Base-by-base conservation (phyloP, 2,888 invertebrate genomes). In the Drosophila bunnanda region DNA sequence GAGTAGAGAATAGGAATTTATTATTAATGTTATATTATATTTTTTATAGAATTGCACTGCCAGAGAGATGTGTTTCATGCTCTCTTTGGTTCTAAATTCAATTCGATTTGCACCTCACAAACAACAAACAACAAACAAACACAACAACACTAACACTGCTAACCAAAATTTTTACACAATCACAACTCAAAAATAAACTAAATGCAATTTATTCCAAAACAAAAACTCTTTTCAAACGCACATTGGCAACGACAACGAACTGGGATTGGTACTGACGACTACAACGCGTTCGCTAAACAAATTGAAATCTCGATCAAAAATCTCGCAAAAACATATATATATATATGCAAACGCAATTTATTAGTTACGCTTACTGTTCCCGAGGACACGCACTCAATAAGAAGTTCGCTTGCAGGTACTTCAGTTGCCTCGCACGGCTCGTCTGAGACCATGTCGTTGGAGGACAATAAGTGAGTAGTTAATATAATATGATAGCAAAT, bases 381-480 rank as follows among this genome's bases (percentile, higher is more conserved):
- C 83, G 92, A 92, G 90, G 92, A 92, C 82, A 79, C 91, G 80
- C 91, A 92, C 78, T 92, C 92, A 90, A 89, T 92, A 84, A 90
- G 92, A 90, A 92, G 92, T 91, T 92, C 92, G 90, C 91, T 92
- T 90, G 92, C 92, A 90, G 92, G 92, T 91, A 92, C 92, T 77
- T 92, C 92, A 80, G 90, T 92, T 81, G 92, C 92, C 77, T 92
- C 92, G 76, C 91, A 91, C 76, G 92, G 91, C 65, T 92, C 92
- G 68, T 91, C 91, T 79, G 92, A 92, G 77, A 92, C 92, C 48
- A 91, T 92, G 89, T 92, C 92, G 50, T 68, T 92, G 86, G 92
- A 92, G 80, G 92, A 92, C 86, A 92, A 91, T 88, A 92, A 92
- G 92, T 92, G 78, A 90, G 89, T 81, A 15, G 2, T 20, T 38